Evolutionary conservation across 2,888 invertebrate species (phyloP).

Genomic region (Andrena minutula): DNA sequence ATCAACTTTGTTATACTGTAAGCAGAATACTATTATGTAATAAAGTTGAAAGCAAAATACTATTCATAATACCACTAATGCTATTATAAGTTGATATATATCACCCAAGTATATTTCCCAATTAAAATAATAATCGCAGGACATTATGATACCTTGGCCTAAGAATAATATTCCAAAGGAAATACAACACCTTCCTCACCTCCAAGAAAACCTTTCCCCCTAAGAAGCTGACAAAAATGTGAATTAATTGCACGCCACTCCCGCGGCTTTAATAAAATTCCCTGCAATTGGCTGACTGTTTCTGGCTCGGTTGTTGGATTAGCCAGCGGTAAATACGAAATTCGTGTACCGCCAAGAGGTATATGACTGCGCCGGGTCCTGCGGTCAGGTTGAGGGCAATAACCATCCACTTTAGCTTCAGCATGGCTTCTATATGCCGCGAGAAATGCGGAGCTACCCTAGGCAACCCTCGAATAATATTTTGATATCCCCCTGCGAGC

Average conservation of each 20-base stretch:
- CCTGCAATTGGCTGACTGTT: not conserved
- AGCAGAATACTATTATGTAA: too few relatives aligned
- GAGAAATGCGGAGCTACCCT: conserved; percentile 73
- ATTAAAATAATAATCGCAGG: too few relatives aligned
- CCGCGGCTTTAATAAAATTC: not conserved
- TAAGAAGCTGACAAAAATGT: too few relatives aligned
- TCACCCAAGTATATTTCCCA: too few relatives aligned
- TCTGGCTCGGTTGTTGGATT: conserved; percentile 11
- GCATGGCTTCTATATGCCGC: conserved; percentile 66
- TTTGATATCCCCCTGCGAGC: conserved; percentile 78
- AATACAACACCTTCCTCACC: too few relatives aligned
- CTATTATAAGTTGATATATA: too few relatives aligned
- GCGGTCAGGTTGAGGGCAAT: conserved; percentile 67
- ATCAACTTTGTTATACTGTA: too few relatives aligned
- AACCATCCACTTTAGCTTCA: conserved; percentile 70
- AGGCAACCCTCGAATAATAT: conserved; percentile 82
- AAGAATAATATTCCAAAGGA: too few relatives aligned
- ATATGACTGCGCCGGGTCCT: conserved; percentile 19
- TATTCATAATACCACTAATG: too few relatives aligned
- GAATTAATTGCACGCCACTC: not conserved
- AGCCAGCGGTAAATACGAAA: conserved; percentile 51
- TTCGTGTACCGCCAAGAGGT: conserved; percentile 44
- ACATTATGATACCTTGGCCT: too few relatives aligned
- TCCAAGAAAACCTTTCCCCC: too few relatives aligned
- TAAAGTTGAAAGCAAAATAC: too few relatives aligned